Conservation (phyloP, 2,797 vertebrate genomes). For the Acomys russatus region DNA sequence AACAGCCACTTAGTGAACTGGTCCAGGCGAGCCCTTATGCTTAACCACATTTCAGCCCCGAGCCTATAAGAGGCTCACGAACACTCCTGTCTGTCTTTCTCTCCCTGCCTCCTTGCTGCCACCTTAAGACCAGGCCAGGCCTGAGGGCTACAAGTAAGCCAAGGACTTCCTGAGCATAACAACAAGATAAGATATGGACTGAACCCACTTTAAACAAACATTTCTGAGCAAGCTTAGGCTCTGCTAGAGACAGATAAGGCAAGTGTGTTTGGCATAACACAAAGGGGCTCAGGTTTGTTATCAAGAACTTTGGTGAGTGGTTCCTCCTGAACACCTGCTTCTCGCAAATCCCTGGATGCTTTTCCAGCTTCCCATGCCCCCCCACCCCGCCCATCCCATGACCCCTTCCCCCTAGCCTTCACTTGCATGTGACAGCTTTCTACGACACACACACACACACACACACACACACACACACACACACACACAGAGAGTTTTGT, state of each 20-base stretch:
- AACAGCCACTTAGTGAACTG: neutral
- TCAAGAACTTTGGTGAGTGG: slow-evolving; percentile 24
- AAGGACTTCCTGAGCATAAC: neutral
- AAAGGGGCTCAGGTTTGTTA: slow-evolving; percentile 36
- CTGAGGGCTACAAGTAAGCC: neutral
- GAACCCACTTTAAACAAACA: slow-evolving; percentile 34
- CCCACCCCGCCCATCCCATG: neutral
- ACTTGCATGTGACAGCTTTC: neutral
- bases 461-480: too few relatives aligned
- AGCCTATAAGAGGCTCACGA: neutral
- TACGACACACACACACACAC: too few relatives aligned
- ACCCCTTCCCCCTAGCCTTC: neutral
- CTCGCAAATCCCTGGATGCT: slow-evolving; percentile 14
- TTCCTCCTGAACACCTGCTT: slow-evolving; percentile 16
- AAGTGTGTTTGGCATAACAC: slow-evolving; percentile 49
- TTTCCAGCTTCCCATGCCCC: slow-evolving; percentile 2
- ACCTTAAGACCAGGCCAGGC: neutral
- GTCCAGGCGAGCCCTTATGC: neutral
- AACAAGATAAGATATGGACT: slow-evolving; percentile 8
- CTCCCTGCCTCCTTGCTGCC: neutral
- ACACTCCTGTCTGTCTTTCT: neutral
- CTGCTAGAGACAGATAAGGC: slow-evolving; percentile 14
- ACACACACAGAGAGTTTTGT: too few relatives aligned
- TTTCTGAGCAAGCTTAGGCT: slow-evolving; percentile 31
- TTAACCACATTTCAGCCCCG: slow-evolving; percentile 9